Conservation (phyloP, 2,888 invertebrate species). For the Pomacea canaliculata region DNA sequence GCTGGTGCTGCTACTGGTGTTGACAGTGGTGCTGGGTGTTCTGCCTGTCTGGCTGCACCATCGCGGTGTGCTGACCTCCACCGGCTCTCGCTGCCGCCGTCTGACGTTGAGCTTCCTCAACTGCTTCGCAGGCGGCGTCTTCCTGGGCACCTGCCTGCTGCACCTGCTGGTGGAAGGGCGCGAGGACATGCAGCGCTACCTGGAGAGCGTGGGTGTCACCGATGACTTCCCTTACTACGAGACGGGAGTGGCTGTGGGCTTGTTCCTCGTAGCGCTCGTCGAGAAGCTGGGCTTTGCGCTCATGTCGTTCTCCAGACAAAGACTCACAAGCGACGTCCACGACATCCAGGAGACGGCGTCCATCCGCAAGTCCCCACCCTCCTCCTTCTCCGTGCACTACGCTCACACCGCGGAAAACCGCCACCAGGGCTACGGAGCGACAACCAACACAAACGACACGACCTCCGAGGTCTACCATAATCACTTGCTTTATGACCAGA, state of each 20-base stretch:
- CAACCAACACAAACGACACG: too few species aligned
- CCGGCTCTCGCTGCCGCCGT: background rate
- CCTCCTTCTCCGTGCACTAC: too few species aligned
- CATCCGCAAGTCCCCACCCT: too few species aligned
- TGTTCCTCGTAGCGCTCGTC: slow-evolving; percentile 61
- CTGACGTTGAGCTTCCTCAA: slow-evolving; percentile 37
- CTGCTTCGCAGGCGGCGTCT: slow-evolving; percentile 69
- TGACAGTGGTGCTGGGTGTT: background rate
- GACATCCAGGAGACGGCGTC: too few species aligned
- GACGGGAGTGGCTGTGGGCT: slow-evolving; percentile 58
- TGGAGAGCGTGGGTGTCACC: background rate
- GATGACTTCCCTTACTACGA: slow-evolving; percentile 60
- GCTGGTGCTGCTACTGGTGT: background rate
- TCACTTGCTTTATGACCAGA: background rate
- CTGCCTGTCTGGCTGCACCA: slow-evolving; percentile 8
- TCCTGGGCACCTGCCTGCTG: slow-evolving; percentile 68
- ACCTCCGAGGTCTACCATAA: too few species aligned
- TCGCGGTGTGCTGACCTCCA: background rate
- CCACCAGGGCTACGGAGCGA: too few species aligned
- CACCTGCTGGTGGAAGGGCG: slow-evolving; percentile 67
- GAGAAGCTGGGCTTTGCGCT: slow-evolving; percentile 42
- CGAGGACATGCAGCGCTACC: slow-evolving; percentile 50
- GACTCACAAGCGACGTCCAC: background rate
- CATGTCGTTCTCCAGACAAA: background rate
- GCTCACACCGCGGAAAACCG: too few species aligned